These are phyloP conservation scores for Xylocampa areola DNA, from an alignment of 2,888 invertebrate species.

Conservation along the genomic window DNA sequence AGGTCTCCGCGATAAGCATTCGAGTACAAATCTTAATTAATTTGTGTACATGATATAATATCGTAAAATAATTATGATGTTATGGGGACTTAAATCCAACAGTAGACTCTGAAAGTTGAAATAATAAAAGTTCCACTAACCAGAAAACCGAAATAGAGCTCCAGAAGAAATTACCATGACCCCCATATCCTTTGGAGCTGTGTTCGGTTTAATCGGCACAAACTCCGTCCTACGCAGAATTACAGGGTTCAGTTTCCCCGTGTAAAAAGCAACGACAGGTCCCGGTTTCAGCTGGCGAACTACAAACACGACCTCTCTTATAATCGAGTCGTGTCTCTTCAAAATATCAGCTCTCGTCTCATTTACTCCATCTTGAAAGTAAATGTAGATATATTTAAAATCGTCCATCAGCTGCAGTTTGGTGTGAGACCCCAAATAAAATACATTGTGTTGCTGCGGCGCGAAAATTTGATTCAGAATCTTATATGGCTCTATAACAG, in stretches of 20 bases:
- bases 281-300: slow-evolving; percentile 61
- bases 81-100: too few relatives aligned
- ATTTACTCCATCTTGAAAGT: slow-evolving; percentile 66
- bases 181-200: slow-evolving; percentile 47
- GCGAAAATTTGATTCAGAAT: slow-evolving; percentile 63
- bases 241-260: slow-evolving; percentile 75
- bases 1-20: too few relatives aligned
- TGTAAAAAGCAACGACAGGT: slow-evolving; percentile 74
- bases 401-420: slow-evolving; percentile 62
- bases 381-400: slow-evolving; percentile 72
- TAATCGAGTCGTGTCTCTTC: slow-evolving; percentile 73
- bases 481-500: slow-evolving; percentile 69
- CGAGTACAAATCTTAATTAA: too few relatives aligned
- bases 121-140: slow-evolving; percentile 56
- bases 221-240: slow-evolving; percentile 49
- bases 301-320: slow-evolving; percentile 66
- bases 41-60: too few relatives aligned
- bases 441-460: slow-evolving; percentile 60
- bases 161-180: slow-evolving; percentile 65
- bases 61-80: too few relatives aligned
- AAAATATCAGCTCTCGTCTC: slow-evolving; percentile 63
- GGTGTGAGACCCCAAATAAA: slow-evolving; percentile 54
- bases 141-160: slow-evolving; percentile 71
- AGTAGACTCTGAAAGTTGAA: too few relatives aligned
- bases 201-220: slow-evolving; percentile 37